Percentiles rank a stretch among this genome's conserved stretches.
Evolutionary conservation across 2,888 invertebrate genomes (phyloP).

Genomic region (Drosophila mercatorum): DNA sequence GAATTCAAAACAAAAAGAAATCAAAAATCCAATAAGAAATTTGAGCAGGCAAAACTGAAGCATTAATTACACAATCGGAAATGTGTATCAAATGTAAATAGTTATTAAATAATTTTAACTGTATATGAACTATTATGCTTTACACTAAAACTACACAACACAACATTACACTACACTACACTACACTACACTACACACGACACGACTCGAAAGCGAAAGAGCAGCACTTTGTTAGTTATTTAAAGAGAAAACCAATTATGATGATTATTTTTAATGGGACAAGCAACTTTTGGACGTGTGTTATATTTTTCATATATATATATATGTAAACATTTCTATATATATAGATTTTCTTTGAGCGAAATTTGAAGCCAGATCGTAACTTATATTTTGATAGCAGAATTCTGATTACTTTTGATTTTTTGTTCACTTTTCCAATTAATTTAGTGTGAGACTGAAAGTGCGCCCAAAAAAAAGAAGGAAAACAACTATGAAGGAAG

Average conservation of each 20-base stretch:
- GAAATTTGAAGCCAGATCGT: constrained; percentile 27
- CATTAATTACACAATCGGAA: constrained; percentile 52
- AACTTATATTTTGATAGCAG: constrained; percentile 21
- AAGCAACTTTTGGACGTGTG: constrained; percentile 24
- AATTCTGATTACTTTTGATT: constrained; percentile 25
- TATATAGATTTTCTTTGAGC: constrained; percentile 18
- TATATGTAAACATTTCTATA: neutral
- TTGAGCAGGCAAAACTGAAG: constrained; percentile 11
- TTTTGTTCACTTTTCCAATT: constrained; percentile 43
- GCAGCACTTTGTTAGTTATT: constrained; percentile 25
- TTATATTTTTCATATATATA: constrained; percentile 12
- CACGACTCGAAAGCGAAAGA: constrained; percentile 25
- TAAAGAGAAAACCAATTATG: neutral
- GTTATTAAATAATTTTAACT: constrained; percentile 45
- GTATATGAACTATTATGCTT: constrained; percentile 63
- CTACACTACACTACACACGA: constrained; percentile 26
- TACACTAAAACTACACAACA: constrained; percentile 32
- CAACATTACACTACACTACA: constrained; percentile 14
- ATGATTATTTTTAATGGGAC: constrained; percentile 7
- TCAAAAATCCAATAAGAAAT: constrained; percentile 41
- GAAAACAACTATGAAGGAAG: constrained; percentile 37
- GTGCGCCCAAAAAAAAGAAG: constrained; percentile 40
- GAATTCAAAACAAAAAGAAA: constrained; percentile 10
- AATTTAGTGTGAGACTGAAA: constrained; percentile 75
- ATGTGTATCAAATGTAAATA: constrained; percentile 63